Evolutionary conservation across 2,113 vertebrate species (phyloP).

Genomic region (Daphoenositta chrysoptera): DNA sequence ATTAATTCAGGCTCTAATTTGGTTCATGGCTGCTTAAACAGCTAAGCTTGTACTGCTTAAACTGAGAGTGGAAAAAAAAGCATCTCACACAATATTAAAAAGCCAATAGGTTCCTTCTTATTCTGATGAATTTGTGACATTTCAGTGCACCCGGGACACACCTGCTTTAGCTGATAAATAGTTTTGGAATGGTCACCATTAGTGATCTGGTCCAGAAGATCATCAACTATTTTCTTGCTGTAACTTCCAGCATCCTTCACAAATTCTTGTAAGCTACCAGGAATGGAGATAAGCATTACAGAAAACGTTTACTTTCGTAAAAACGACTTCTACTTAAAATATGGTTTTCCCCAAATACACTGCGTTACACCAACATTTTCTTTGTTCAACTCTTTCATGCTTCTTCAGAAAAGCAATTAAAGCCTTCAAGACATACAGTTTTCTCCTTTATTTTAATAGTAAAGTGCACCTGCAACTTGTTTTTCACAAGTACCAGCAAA

Average conservation of each 20-base stretch:
- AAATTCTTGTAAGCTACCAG: conserved; percentile 90
- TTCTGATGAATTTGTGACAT: not conserved
- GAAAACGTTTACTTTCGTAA: not conserved
- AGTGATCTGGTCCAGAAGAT: conserved; percentile 93
- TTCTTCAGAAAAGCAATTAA: not conserved
- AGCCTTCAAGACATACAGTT: fast-evolving
- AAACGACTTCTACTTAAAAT: not conserved
- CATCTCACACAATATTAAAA: not conserved
- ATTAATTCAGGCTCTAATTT: not conserved
- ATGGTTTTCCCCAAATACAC: not conserved
- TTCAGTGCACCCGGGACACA: conserved; percentile 16
- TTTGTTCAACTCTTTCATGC: not conserved
- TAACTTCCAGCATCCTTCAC: conserved; percentile 88
- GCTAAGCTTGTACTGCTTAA: not conserved
- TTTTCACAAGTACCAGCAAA: not conserved
- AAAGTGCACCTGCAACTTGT: not conserved
- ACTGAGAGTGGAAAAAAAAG: not conserved
- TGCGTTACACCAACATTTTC: not conserved
- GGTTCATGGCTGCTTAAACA: not conserved
- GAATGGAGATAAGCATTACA: not conserved
- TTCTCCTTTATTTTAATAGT: not conserved
- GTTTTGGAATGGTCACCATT: conserved; percentile 88
- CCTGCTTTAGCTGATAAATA: conserved; percentile 87
- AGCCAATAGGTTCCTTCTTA: not conserved
- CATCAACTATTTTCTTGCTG: conserved; percentile 88